Percentiles rank a stretch among this genome's conserved stretches.
These are phyloP conservation scores for Rana temporaria DNA, from an alignment of 2,113 vertebrate genomes.

Conservation along the genomic window DNA sequence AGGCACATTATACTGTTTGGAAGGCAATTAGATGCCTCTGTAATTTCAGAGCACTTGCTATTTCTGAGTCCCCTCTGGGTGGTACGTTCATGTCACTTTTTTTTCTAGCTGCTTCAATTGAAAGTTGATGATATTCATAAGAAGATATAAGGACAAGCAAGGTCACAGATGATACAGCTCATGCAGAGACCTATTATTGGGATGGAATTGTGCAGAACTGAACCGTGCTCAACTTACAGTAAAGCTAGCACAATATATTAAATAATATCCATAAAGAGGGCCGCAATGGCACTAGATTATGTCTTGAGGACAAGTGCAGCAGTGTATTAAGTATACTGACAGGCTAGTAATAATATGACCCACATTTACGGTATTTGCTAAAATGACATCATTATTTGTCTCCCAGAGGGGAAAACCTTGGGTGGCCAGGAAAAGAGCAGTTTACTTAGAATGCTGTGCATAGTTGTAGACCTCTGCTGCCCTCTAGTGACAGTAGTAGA, in stretches of 20 bases:
- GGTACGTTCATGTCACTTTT: constrained; percentile 24
- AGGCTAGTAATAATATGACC: background rate
- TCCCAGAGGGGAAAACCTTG: background rate
- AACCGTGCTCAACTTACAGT: background rate
- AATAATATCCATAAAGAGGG: background rate
- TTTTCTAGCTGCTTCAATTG: constrained; percentile 22
- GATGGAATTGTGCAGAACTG: background rate
- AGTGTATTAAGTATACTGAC: background rate
- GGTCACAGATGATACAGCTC: constrained; percentile 31
- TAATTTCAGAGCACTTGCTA: constrained; percentile 34
- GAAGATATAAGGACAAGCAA: constrained; percentile 50
- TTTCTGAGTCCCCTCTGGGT: constrained; percentile 27
- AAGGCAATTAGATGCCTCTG: constrained; percentile 27
- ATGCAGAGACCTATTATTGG: constrained; percentile 12
- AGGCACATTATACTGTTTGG: background rate
- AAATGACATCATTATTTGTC: constrained; percentile 32
- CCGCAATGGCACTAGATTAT: background rate
- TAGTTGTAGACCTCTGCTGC: background rate
- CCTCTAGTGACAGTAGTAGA: constrained; percentile 19
- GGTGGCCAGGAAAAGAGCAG: background rate
- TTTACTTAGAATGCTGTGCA: background rate
- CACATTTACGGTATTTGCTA: background rate
- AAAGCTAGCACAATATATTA: background rate
- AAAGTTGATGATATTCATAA: constrained; percentile 51
- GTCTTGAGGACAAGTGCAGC: background rate